These are phyloP conservation scores for Drosophila yooni DNA, from an alignment of 2,888 invertebrate genomes.

Conservation along the genomic window DNA sequence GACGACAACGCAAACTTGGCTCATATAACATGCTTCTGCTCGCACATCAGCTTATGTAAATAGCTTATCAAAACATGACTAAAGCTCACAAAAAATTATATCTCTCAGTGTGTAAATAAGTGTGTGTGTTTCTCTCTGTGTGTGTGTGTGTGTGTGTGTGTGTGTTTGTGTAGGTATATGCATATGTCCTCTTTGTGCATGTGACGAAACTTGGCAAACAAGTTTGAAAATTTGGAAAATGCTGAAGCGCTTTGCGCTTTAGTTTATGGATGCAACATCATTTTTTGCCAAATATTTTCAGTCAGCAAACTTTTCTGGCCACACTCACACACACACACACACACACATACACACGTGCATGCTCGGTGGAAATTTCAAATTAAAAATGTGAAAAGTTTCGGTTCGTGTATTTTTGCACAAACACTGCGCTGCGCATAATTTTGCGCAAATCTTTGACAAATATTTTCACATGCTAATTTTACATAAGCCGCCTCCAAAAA, in stretches of 20 bases:
- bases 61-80: slow-evolving; percentile 65
- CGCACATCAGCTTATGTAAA: slow-evolving; percentile 73
- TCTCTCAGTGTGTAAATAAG: slow-evolving; percentile 10
- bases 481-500: slow-evolving; percentile 44
- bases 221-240: slow-evolving; percentile 63
- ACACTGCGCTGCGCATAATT: slow-evolving; percentile 81
- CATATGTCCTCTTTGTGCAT: slow-evolving; percentile 1
- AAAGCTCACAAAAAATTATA: slow-evolving; percentile 35
- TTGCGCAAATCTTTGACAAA: slow-evolving; percentile 80
- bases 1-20: slow-evolving; percentile 51
- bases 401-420: slow-evolving; percentile 71
- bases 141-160: slow-evolving; percentile 11
- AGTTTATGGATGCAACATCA: slow-evolving; percentile 76
- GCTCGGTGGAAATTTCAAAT: slow-evolving; percentile 72
- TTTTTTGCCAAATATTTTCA: slow-evolving; percentile 75
- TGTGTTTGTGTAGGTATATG: slow-evolving; percentile 5
- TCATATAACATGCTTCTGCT: slow-evolving; percentile 55
- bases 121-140: slow-evolving; percentile 7
- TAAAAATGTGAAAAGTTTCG: slow-evolving; percentile 73
- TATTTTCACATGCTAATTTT: slow-evolving; percentile 81
- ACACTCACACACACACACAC: slow-evolving; percentile 15
- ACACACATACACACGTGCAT: slow-evolving; percentile 28
- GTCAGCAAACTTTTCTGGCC: slow-evolving; percentile 67
- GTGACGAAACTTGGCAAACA: slow-evolving; percentile 68
- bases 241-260: slow-evolving; percentile 72